phyloP scores from a whole-genome alignment of 1,140 invertebrate species.

The Branchinecta lynchi region DNA sequence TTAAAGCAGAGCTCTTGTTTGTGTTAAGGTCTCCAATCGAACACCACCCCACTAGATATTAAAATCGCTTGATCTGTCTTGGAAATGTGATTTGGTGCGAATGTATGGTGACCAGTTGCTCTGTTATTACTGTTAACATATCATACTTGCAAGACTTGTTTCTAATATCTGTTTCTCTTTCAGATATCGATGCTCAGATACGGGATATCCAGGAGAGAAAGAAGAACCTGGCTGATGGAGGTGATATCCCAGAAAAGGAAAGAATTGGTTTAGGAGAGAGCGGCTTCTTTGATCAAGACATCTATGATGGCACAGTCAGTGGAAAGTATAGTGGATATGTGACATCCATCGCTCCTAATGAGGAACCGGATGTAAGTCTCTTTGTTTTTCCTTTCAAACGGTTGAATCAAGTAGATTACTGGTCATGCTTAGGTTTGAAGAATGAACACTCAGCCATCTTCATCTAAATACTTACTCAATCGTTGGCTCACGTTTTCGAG shows the following conservation, averaged over 20 bases:
- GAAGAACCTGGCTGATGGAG: slow-evolving; percentile 38
- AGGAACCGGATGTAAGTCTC: slow-evolving; percentile 57
- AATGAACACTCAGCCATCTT: too few relatives aligned
- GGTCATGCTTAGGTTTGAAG: too few relatives aligned
- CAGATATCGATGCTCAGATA: slow-evolving; percentile 88
- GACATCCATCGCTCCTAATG: slow-evolving; percentile 86
- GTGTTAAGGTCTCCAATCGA: too few relatives aligned
- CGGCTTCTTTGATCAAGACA: slow-evolving; percentile 80
- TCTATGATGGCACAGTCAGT: slow-evolving; percentile 62
- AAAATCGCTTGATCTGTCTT: too few relatives aligned
- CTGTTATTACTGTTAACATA: too few relatives aligned
- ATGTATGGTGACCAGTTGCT: too few relatives aligned
- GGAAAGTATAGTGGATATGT: slow-evolving; percentile 84
- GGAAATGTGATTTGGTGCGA: too few relatives aligned
- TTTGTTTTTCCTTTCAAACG: slow-evolving; percentile 2
- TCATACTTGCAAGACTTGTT: too few relatives aligned
- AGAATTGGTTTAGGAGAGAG: slow-evolving; percentile 74
- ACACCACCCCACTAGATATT: too few relatives aligned
- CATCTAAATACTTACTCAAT: too few relatives aligned
- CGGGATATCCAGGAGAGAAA: slow-evolving; percentile 74
- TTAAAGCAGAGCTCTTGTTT: too few relatives aligned
- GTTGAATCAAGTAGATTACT: neutral
- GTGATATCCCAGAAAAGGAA: slow-evolving; percentile 41
- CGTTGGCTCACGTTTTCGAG: too few relatives aligned
- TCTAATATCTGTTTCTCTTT: slow-evolving; percentile 18